Percentiles rank a stretch among this genome's conserved stretches.
phyloP scores from a whole-genome alignment of 1,140 invertebrate genomes.

The Anoplolepis gracilipes region DNA sequence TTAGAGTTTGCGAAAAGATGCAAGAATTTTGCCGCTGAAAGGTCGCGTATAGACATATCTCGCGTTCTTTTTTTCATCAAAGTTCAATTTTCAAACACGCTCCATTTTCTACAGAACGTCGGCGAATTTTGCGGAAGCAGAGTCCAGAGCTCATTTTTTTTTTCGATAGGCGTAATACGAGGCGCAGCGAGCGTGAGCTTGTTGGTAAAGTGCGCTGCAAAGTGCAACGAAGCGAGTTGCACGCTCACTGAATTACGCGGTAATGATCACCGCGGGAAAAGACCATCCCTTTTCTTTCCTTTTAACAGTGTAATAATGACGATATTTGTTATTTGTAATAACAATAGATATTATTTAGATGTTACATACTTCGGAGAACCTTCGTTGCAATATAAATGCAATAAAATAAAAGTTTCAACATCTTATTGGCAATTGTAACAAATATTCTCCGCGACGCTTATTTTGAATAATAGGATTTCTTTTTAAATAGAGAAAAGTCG shows the following conservation, averaged over 20 bases:
- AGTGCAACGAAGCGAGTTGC: slow-evolving; percentile 69
- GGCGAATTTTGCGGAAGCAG: slow-evolving; percentile 25
- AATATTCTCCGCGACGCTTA: too few species aligned
- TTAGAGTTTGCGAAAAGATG: neutral
- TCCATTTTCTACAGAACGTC: slow-evolving; percentile 28
- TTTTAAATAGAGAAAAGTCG: too few species aligned
- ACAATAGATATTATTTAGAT: neutral
- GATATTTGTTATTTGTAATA: neutral
- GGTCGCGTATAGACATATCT: neutral
- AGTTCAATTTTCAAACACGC: neutral
- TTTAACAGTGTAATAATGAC: neutral
- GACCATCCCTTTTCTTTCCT: slow-evolving; percentile 49
- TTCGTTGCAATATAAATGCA: neutral
- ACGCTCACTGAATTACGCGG: slow-evolving; percentile 67
- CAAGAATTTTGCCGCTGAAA: neutral
- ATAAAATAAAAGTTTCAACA: too few species aligned
- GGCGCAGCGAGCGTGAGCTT: slow-evolving; percentile 56
- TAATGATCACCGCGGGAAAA: slow-evolving; percentile 63
- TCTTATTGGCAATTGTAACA: too few species aligned
- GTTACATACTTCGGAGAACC: neutral
- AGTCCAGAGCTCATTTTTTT: slow-evolving; percentile 34
- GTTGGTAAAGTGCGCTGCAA: slow-evolving; percentile 64
- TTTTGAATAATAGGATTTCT: too few species aligned
- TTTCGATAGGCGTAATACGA: slow-evolving; percentile 62
- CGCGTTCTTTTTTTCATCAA: neutral